Evolutionary conservation across 2,888 invertebrate genomes (phyloP), one percentile per base, ranked within the genome.

Genomic region (Eucera pruinosa): DNA sequence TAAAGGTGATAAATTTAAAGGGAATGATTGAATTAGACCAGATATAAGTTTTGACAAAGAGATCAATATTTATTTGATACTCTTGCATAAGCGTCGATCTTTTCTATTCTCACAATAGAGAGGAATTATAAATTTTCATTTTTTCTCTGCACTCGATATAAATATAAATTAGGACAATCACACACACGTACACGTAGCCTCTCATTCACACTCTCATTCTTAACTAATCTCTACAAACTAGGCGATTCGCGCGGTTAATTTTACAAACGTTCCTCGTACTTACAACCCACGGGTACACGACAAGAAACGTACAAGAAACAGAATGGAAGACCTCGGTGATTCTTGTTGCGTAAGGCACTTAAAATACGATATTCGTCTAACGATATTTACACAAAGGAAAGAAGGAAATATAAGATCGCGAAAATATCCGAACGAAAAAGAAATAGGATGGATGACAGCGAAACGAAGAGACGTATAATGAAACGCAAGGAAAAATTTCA

Each of bases 331-430:
- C 92, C 84, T 89, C 86, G 88, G 90, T 92, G 92, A 92, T 92
- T 91, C 91, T 92, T 92, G 92, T 92, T 92, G 92, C 89, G 86
- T 90, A 92, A 92, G 92, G 92, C 92, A 92, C 92, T 92, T 92
- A 91, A 89, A 89, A 82, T 88, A 85, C 73, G 77, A 65, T 73
- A 80, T 78, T 57, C 60, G 39, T 74, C 57, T 87, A 85, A 75
- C 81, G 62, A 69, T 86, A 88, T 86, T 58, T 85, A 87, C 86
- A 86, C 61, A 23, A 20, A 52, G 20, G 7, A 41, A 9, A 39
- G 30, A 4, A n/a, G 7, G 7, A 27, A 72, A 23, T 11, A 6
- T 15, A 60, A 64, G 39, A 68, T 52, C 25, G 52, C 18, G 30
- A 13, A 43, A 67, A 47, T n/a, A 9, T 13, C 23, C 11, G 39